A percentile compares a stretch with the other conserved stretches of the same genome.
Evolutionary conservation across 2,113 vertebrate species (phyloP).

Genomic region (Saguinus midas): DNA sequence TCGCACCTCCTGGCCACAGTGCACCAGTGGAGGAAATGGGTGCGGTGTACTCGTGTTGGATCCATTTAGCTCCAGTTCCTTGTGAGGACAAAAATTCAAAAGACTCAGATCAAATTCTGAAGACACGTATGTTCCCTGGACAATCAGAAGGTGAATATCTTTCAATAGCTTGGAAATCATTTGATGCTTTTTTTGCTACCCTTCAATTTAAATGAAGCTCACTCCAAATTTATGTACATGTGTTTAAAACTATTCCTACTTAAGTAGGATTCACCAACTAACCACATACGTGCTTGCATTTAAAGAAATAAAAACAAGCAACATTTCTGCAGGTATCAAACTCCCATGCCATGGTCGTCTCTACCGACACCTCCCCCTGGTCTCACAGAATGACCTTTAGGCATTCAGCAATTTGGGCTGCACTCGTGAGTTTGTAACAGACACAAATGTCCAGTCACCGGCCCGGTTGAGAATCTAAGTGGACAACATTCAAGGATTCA

Average conservation of each 20-base stretch:
- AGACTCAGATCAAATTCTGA: not conserved
- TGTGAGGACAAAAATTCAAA: not conserved
- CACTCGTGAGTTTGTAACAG: not conserved
- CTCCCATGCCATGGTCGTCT: not conserved
- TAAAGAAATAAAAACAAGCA: not conserved
- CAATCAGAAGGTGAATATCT: not conserved
- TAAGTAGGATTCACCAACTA: not conserved
- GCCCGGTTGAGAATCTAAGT: slow-evolving; percentile 40
- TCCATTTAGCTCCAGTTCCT: not conserved
- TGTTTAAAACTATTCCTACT: not conserved
- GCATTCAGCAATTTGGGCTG: not conserved
- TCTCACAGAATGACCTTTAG: not conserved
- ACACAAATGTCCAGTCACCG: not conserved
- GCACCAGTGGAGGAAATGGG: not conserved
- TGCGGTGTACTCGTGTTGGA: rapidly evolving
- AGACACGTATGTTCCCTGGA: not conserved
- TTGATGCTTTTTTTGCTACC: not conserved
- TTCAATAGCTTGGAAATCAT: not conserved
- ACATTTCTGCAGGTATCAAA: not conserved
- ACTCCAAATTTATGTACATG: not conserved
- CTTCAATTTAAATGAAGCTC: not conserved
- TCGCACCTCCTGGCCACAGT: rapidly evolving
- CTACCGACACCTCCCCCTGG: rapidly evolving
- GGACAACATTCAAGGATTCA: not conserved
- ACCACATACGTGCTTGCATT: not conserved